phyloP scores from a whole-genome alignment of 30 jellyfish, hydroid and myxozoan genomes.

The Rhopilema esculentum region DNA sequence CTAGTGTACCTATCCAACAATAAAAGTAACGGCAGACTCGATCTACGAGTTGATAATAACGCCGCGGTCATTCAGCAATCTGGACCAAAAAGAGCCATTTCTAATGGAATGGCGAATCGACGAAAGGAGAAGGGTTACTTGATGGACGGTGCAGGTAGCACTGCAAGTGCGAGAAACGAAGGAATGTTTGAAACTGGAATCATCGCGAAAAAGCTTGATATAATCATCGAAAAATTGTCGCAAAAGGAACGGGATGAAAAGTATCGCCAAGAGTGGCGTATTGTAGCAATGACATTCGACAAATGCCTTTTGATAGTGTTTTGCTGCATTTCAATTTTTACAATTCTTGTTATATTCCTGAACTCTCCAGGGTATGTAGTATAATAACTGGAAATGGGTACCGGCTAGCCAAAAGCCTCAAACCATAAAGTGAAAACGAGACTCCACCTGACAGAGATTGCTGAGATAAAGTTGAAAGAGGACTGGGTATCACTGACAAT shows the following conservation, averaged over 20 bases:
- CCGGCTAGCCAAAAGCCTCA: not conserved
- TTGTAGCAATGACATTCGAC: slow-evolving; percentile 90
- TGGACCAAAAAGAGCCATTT: not conserved
- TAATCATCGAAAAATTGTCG: slow-evolving; percentile 55
- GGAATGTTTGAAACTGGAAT: slow-evolving; percentile 4
- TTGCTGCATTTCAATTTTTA: slow-evolving; percentile 31
- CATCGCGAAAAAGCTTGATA: slow-evolving; percentile 59
- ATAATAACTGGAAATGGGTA: not conserved
- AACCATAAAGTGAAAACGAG: not conserved
- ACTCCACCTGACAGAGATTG: not conserved
- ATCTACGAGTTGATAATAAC: slow-evolving; percentile 8
- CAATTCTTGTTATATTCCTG: slow-evolving; percentile 51
- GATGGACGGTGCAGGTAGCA: slow-evolving; percentile 7
- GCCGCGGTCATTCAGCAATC: not conserved
- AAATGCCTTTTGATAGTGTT: slow-evolving; percentile 59
- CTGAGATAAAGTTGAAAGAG: not conserved
- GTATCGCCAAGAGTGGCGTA: slow-evolving; percentile 76
- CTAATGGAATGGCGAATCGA: slow-evolving; percentile 44
- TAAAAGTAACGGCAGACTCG: slow-evolving; percentile 15
- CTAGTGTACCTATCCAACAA: slow-evolving; percentile 40
- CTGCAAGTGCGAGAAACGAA: slow-evolving; percentile 27
- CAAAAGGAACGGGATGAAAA: slow-evolving; percentile 64
- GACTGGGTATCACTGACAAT: not conserved
- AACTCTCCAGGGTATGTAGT: slow-evolving; percentile 78
- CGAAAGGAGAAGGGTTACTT: slow-evolving; percentile 26